Conservation (phyloP, 2,888 invertebrate species). For the Nipponacmea schrenckii region DNA sequence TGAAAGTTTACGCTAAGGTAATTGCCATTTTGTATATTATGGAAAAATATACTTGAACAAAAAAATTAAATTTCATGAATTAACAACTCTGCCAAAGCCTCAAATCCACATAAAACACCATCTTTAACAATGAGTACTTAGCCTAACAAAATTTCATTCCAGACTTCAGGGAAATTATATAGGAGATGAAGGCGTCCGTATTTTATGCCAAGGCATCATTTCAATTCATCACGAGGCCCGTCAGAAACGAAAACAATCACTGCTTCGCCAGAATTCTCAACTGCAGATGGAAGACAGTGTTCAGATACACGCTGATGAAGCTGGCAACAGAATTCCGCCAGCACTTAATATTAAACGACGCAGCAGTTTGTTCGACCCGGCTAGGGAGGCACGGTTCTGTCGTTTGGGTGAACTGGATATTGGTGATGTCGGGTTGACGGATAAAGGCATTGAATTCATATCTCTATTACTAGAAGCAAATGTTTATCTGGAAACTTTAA, state of each 20-base stretch:
- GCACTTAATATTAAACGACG: neutral
- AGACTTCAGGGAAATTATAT: slow-evolving; percentile 56
- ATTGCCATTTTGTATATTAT: neutral
- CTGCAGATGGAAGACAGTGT: neutral
- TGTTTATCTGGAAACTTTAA: slow-evolving; percentile 43
- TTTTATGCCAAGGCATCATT: slow-evolving; percentile 41
- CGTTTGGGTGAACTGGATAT: slow-evolving; percentile 53
- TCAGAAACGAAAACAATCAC: slow-evolving; percentile 3
- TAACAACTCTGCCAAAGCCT: neutral
- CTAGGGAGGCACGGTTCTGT: slow-evolving; percentile 16
- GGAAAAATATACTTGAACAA: neutral
- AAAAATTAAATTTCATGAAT: neutral
- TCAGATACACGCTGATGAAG: neutral
- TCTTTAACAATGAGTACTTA: no score
- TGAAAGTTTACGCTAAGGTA: no score
- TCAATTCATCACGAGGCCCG: slow-evolving; percentile 21
- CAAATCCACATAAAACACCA: neutral
- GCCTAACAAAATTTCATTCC: slow-evolving; percentile 16
- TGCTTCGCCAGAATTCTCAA: neutral
- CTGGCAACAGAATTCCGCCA: slow-evolving; percentile 4
- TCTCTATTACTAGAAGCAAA: slow-evolving; percentile 46
- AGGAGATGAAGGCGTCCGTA: slow-evolving; percentile 50
- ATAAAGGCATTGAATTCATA: slow-evolving; percentile 45
- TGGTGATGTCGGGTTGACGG: slow-evolving; percentile 46
- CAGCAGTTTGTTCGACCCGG: neutral